These are phyloP conservation scores for Podilymbus podiceps DNA, from an alignment of 2,113 vertebrate species.

Conservation along the genomic window DNA sequence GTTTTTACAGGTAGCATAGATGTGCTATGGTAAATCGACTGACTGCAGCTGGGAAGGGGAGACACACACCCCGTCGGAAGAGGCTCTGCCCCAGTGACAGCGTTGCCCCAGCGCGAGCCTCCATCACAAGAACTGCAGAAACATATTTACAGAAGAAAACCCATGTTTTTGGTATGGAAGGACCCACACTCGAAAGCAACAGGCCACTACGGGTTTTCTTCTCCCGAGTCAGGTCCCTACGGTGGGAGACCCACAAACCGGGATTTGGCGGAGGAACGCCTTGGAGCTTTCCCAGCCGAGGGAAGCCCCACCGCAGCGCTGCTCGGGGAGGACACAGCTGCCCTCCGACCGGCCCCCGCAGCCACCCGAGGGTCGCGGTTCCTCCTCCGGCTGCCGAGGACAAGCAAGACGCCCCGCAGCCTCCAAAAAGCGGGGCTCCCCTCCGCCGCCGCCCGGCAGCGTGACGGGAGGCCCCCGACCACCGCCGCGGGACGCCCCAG, in stretches of 20 bases:
- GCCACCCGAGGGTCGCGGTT: background rate
- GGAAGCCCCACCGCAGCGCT: background rate
- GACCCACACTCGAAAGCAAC: background rate
- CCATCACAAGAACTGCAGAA: background rate
- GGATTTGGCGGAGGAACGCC: background rate
- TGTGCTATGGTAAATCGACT: rapidly evolving
- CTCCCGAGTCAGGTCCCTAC: background rate
- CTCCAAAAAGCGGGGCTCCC: background rate
- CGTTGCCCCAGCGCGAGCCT: background rate
- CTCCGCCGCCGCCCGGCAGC: background rate
- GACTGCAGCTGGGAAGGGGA: rapidly evolving
- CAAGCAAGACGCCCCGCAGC: background rate
- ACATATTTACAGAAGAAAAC: rapidly evolving
- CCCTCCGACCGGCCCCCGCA: background rate
- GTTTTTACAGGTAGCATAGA: background rate
- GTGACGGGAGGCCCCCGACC: background rate
- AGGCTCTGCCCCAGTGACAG: background rate
- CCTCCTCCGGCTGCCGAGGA: background rate
- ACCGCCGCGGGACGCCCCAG: background rate
- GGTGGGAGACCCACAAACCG: rapidly evolving
- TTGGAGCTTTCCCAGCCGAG: background rate
- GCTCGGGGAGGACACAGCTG: background rate
- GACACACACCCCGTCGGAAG: background rate
- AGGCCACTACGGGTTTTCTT: background rate
- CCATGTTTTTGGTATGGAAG: background rate